Conservation (phyloP, 2,113 vertebrate species). For the Marmota monax region DNA sequence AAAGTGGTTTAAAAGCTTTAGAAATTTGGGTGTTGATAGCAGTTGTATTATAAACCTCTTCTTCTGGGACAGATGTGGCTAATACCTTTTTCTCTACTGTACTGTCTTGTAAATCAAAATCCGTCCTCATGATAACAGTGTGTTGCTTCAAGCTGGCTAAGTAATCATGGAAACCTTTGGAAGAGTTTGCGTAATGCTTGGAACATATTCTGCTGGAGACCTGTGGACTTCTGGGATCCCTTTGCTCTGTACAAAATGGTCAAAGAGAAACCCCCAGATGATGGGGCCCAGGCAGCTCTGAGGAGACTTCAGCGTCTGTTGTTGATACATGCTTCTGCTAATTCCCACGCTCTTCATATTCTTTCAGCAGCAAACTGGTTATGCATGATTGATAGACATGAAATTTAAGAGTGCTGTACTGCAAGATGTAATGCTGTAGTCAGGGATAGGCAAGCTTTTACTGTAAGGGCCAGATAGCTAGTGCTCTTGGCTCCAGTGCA, state of each 20-base stretch:
- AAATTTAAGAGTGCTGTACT: not conserved
- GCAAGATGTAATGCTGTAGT: not conserved
- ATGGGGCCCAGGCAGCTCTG: not conserved
- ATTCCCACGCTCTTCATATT: not conserved
- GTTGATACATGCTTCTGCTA: not conserved
- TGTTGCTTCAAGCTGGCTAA: not conserved
- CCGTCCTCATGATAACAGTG: not conserved
- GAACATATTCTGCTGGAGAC: not conserved
- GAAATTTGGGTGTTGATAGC: not conserved
- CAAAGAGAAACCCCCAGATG: not conserved
- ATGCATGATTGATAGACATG: not conserved
- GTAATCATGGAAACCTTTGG: not conserved
- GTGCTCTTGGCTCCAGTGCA: not conserved
- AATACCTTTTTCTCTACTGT: not conserved
- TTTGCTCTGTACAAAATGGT: not conserved
- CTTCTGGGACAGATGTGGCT: not conserved
- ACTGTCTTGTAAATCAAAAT: constrained; percentile 37
- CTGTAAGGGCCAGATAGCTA: not conserved
- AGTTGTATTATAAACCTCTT: not conserved
- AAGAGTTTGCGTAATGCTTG: constrained; percentile 20
- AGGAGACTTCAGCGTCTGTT: not conserved
- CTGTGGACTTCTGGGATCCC: not conserved
- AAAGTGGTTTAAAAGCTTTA: constrained; percentile 42
- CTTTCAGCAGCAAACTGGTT: not conserved
- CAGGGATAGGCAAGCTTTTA: not conserved